Evolutionary conservation across 1,140 invertebrate species (phyloP).

Genomic region (Macrotrachela quadricornifera): DNA sequence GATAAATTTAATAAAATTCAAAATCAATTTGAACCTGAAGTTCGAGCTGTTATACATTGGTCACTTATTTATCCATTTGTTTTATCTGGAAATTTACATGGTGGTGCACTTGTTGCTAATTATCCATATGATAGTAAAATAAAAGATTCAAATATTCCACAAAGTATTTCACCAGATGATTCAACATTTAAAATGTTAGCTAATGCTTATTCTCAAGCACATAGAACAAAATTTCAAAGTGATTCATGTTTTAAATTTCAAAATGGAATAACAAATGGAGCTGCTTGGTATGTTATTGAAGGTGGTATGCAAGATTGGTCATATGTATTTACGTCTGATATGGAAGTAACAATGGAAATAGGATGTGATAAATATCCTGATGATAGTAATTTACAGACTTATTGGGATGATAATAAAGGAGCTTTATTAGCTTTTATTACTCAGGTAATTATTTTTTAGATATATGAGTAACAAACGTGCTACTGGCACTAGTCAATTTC

Average conservation of each 20-base stretch:
- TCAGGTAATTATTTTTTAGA: not conserved
- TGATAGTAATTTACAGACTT: slow-evolving; percentile 43
- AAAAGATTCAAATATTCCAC: not conserved
- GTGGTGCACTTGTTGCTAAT: slow-evolving; percentile 68
- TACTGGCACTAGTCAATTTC: too few species aligned
- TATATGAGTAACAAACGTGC: too few species aligned
- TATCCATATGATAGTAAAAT: slow-evolving; percentile 50
- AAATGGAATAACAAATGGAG: slow-evolving; percentile 4
- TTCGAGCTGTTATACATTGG: slow-evolving; percentile 72
- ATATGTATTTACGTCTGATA: slow-evolving; percentile 85
- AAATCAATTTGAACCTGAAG: slow-evolving; percentile 48
- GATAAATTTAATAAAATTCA: too few species aligned
- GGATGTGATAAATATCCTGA: slow-evolving; percentile 87
- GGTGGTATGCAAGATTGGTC: slow-evolving; percentile 94
- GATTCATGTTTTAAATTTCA: not conserved
- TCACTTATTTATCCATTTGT: slow-evolving; percentile 63
- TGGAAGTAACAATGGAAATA: slow-evolving; percentile 90
- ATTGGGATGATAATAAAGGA: slow-evolving; percentile 82
- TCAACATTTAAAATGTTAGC: slow-evolving; percentile 4
- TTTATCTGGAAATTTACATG: slow-evolving; percentile 81
- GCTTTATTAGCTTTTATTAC: slow-evolving; percentile 55
- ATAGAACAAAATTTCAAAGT: not conserved
- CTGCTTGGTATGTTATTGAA: slow-evolving; percentile 1
- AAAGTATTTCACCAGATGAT: slow-evolving; percentile 2
- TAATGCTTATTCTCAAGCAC: slow-evolving; percentile 5